Evolutionary conservation across 2,113 vertebrate genomes (phyloP), one percentile per base, ranked within the genome.

Genomic region (Anseranas semipalmata): DNA sequence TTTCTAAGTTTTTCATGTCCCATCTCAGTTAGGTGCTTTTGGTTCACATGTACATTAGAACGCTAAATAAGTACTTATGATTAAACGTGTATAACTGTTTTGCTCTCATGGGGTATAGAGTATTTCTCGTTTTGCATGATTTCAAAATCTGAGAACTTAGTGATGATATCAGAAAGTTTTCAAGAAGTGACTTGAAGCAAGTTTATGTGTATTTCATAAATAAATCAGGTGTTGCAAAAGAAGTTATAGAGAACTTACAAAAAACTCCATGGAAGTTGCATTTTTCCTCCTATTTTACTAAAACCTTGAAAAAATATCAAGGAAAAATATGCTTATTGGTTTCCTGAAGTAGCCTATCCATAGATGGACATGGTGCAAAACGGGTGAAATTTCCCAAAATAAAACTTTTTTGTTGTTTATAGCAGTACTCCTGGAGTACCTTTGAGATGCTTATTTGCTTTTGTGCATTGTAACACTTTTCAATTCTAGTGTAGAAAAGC

Each of bases 341-440:
- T 94, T 95, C 18, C 58, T 52, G 27, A 75, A 48, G 43, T 39
- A 68, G 9, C 3, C 27, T 85, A 50, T 30, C 39, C 6, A 5
- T 16, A 35, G n/a, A 91, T 27, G 11, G 11, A 35, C 0, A 0
- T 19, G 0, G 0, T 25, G 20, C 19, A 70, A 81, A 78, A 41
- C 3, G 52, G 22, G 9, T 46, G 59, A 85, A 72, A 85, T 60
- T 68, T n/a, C 22, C 2, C 12, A 35, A 77, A 63, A 16, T 39
- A 14, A 15, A 10, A 3, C 43, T 35, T 65, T 77, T 60, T 11
- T 11, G 0, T 56, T 89, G 10, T 62, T 10, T 46, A 37, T 41
- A 39, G 17, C 45, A 87, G 7, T 16, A 39, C 8, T 75, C 60
- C 87, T 21, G 30, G 27, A 62, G 8, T 6, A 27, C 25, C 11